Evolutionary conservation across 2,797 vertebrate species (phyloP).

Genomic region (Sebastiscus tertius): DNA sequence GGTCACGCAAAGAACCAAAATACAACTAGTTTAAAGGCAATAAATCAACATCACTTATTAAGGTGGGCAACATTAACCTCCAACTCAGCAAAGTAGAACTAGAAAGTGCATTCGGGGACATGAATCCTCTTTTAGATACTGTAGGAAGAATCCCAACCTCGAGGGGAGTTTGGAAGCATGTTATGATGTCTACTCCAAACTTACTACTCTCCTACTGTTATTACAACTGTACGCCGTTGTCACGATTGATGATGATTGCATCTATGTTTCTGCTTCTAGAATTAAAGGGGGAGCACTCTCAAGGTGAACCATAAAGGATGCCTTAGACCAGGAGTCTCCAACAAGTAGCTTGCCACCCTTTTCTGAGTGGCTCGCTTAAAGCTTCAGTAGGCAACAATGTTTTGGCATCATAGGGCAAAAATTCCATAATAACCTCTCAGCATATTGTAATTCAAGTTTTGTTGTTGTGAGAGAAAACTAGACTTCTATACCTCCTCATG

Average conservation of each 20-base stretch:
- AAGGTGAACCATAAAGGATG: neutral
- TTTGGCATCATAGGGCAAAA: too few relatives aligned
- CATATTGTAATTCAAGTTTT: too few relatives aligned
- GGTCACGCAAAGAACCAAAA: constrained; percentile 75
- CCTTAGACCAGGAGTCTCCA: neutral
- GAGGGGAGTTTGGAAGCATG: constrained; percentile 10
- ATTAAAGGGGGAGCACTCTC: neutral
- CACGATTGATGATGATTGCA: constrained; percentile 17
- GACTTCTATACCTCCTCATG: too few relatives aligned
- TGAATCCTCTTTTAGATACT: constrained; percentile 23
- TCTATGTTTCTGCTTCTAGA: neutral
- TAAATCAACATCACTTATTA: constrained; percentile 77
- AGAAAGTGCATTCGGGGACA: constrained; percentile 44
- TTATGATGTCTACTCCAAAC: constrained; percentile 2
- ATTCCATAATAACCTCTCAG: too few relatives aligned
- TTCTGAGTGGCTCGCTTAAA: neutral
- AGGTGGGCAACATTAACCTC: constrained; percentile 56
- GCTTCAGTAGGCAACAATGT: too few relatives aligned
- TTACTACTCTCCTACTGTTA: constrained; percentile 24
- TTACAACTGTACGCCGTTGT: constrained; percentile 15
- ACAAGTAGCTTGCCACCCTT: neutral
- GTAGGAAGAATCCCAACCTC: constrained; percentile 7
- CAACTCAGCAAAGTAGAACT: constrained; percentile 67
- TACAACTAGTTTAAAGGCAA: constrained; percentile 73
- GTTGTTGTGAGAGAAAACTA: too few relatives aligned